Base-by-base conservation (phyloP, 2,888 invertebrate genomes). In the Arctia plantaginis region DNA sequence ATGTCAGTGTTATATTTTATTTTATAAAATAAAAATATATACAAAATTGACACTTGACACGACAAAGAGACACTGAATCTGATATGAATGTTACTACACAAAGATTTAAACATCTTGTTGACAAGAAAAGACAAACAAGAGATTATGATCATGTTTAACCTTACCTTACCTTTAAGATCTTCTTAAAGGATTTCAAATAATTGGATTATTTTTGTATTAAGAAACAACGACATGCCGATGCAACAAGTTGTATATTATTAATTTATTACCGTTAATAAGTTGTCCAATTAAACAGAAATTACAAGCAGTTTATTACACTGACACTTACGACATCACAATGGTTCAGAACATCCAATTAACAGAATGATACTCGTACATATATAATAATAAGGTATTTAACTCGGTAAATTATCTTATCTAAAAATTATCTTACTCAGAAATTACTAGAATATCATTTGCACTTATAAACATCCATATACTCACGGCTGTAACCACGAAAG, bases 181-280 rank as follows among this genome's bases (percentile, higher is more conserved):
- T 62, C 18, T 27, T 30, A 66, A 35, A 23, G 10, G 23, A 23
- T 39, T 66, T 6, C 3, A 35, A 33, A 65, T 20, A 65, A 65
- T 30, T 18, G 33, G 44, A 27, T 66, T 27, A 39, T 66, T 66
- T n/a, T 27, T 41, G 44, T 30, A 20, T 47, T 30, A 10, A 47
- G 30, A 27, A 67, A 47, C 30, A 20, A 67, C 44, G 41, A 27
- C 47, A 44, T 44, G 67, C 15, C n/a, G 47, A 44, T 41, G 20
- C 47, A 47, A 44, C 44, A 30, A 20, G 30, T 3, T 30, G 39
- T 47, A 47, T 20, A 67, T 67, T 10, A 69, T 51, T 69, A 47
- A 69, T 69, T 69, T 69, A 69, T 69, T 69, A 55, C 55, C 23
- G 23, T 69, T 69, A 69, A 69, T 51, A 69, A 47, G 35, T 55